Base-by-base conservation (phyloP, 2,888 invertebrate genomes). In the Chromoteleia sp. region DNA sequence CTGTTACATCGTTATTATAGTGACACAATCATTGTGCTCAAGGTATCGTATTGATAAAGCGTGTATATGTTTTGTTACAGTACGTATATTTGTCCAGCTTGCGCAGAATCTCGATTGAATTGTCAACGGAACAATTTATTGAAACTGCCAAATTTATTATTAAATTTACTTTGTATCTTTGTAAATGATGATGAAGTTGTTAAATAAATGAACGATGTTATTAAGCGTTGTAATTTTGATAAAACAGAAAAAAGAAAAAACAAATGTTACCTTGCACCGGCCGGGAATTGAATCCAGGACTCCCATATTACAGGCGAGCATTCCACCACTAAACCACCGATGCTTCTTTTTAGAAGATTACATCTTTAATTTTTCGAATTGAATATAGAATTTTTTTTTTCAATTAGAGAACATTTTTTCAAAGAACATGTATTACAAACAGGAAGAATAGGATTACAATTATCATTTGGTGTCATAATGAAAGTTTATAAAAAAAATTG, bases 131-230 rank as follows among this genome's bases (percentile, higher is more conserved):
- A 19, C 19, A 45, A 45, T 45, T 45, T 10, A 45, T 21, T 21
- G 8, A 19, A 17, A 2, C 45, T 45, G 45, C 45, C 19, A 19
- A 2, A 7, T 50, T 19, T 1, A 25, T 50, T 21, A n/a, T n/a
- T n/a, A n/a, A n/a, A n/a, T n/a, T n/a, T n/a, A n/a, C n/a, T n/a
- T n/a, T n/a, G n/a, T n/a, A n/a, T 50, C 25, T 50, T 45, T 41
- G 3, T 14, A 41, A 41, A 12, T 25, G n/a, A 25, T 25, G 12
- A 50, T 29, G 2, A 25, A 50, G 12, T 29, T 50, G 50, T 50
- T 50, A 6, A 50, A 25, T 50, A 50, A 50, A 50, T 17, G 1
- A 10, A 21, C 19, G 19, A 8, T 45, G 19, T 45, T 45, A 14
- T 2, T 41, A 14, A 41, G 1, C 0, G 4, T 2, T 10, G 5